A percentile compares a stretch with the other conserved stretches of the same genome.
Evolutionary conservation across 2,888 invertebrate species (phyloP).

Genomic region (Athalia circularis): DNA sequence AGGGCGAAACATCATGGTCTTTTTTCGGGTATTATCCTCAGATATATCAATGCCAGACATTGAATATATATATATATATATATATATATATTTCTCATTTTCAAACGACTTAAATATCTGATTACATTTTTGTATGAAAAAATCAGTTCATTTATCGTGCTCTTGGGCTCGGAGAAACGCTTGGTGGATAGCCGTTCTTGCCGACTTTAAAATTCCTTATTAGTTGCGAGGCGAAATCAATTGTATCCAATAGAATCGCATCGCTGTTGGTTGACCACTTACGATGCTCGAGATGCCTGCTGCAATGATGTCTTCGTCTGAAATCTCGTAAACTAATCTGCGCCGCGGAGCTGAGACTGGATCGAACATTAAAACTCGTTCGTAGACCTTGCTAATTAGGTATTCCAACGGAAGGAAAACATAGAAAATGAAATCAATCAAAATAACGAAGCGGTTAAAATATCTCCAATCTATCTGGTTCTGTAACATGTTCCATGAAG

Average conservation of each 20-base stretch:
- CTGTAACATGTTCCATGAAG: not conserved
- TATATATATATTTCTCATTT: too few relatives aligned
- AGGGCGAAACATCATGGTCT: too few relatives aligned
- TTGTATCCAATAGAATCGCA: slow-evolving; percentile 43
- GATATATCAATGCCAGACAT: too few relatives aligned
- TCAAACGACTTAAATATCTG: too few relatives aligned
- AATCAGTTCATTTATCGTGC: too few relatives aligned
- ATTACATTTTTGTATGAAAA: too few relatives aligned
- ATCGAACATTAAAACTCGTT: not conserved
- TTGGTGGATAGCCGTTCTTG: too few relatives aligned
- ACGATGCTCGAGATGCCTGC: slow-evolving; percentile 19
- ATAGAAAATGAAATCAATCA: not conserved
- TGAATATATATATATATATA: too few relatives aligned
- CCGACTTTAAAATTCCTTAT: slow-evolving; percentile 23
- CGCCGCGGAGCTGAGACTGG: not conserved
- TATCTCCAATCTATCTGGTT: too few relatives aligned
- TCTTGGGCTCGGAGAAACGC: not conserved
- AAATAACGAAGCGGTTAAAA: too few relatives aligned
- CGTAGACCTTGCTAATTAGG: not conserved
- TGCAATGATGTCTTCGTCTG: not conserved
- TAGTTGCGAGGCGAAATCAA: slow-evolving; percentile 41
- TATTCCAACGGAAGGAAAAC: not conserved
- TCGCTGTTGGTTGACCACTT: slow-evolving; percentile 10
- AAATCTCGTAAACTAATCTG: slow-evolving; percentile 4
- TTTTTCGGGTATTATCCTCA: too few relatives aligned